Evolutionary conservation across 2,888 invertebrate genomes (phyloP).

Genomic region (Actias luna): DNA sequence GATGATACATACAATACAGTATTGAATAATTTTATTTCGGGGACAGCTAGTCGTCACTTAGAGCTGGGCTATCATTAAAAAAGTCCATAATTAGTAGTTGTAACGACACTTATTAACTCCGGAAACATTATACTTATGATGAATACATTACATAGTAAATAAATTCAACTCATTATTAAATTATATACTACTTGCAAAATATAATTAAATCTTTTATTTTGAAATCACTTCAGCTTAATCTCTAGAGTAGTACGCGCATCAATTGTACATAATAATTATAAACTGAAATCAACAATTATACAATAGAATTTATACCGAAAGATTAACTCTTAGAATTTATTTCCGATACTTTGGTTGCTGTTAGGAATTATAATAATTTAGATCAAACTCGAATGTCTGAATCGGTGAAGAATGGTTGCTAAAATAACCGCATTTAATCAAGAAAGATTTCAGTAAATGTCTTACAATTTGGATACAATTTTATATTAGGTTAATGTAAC

Average conservation of each 20-base stretch:
- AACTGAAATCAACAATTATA: not conserved
- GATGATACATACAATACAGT: no score
- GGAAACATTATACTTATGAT: no score
- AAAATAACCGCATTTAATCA: slow-evolving; percentile 35
- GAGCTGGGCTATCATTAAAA: no score
- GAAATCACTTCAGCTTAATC: not conserved
- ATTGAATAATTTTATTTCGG: no score
- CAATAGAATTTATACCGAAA: slow-evolving; percentile 35
- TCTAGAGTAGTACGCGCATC: not conserved
- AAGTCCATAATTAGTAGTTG: no score
- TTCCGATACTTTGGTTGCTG: slow-evolving; percentile 30
- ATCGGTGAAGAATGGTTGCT: slow-evolving; percentile 34
- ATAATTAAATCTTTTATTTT: no score
- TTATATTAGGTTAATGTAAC: not conserved
- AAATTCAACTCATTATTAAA: no score
- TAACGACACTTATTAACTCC: no score
- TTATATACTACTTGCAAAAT: no score
- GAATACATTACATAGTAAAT: no score
- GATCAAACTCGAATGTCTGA: slow-evolving; percentile 40
- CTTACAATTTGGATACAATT: not conserved
- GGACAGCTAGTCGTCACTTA: no score
- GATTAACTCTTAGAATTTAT: slow-evolving; percentile 32
- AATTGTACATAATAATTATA: not conserved
- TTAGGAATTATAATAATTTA: slow-evolving; percentile 39
- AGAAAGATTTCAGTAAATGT: slow-evolving; percentile 37